phyloP scores from a whole-genome alignment of 2,888 invertebrate genomes.

The Clivina fossor region DNA sequence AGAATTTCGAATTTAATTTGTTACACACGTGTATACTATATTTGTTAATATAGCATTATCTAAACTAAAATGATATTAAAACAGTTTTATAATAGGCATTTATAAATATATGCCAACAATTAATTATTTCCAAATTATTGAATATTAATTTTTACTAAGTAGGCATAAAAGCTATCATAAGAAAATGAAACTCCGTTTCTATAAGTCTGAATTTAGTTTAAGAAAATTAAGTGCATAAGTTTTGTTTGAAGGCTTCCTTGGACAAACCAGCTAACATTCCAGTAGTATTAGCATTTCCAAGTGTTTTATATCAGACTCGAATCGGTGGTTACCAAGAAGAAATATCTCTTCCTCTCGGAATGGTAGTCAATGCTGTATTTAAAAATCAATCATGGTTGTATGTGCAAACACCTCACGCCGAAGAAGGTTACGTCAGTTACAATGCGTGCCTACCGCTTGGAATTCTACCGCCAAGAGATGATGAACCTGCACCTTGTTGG shows the following conservation, averaged over 20 bases:
- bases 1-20: not conserved
- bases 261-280: conserved; percentile 83
- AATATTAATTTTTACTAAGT: too few species aligned
- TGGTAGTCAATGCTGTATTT: conserved; percentile 84
- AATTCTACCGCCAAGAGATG: conserved; percentile 55
- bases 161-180: too few species aligned
- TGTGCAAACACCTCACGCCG: conserved; percentile 81
- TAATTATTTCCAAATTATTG: too few species aligned
- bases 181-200: too few species aligned
- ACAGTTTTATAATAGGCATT: too few species aligned
- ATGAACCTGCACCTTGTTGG: conserved; percentile 73
- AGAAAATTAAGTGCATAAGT: conserved; percentile 1
- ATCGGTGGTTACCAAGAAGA: conserved; percentile 69
- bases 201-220: not conserved
- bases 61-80: too few species aligned
- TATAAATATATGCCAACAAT: too few species aligned
- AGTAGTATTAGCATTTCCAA: conserved; percentile 76
- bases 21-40: too few species aligned
- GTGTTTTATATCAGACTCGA: conserved; percentile 72
- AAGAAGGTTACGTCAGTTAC: conserved; percentile 80
- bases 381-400: conserved; percentile 84
- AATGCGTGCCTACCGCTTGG: conserved; percentile 77
- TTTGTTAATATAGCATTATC: too few species aligned
- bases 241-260: conserved; percentile 65
- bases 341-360: conserved; percentile 72